A percentile compares a stretch with the other conserved stretches of the same genome.
phyloP scores from a whole-genome alignment of 2,797 vertebrate genomes.

The Gobionotothen gibberifrons region DNA sequence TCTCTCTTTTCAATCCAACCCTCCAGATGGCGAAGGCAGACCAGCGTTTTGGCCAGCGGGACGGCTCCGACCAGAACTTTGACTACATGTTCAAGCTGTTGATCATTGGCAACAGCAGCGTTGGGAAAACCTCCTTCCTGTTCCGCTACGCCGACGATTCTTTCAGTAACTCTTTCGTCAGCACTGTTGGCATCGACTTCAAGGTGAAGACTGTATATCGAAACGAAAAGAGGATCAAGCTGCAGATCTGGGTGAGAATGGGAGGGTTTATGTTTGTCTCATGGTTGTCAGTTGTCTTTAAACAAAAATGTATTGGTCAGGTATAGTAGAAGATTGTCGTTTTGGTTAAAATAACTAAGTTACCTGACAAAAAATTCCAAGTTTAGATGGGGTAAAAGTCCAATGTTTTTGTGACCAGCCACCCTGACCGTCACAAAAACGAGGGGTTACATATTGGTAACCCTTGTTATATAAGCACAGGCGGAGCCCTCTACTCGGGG shows the following conservation, averaged over 20 bases:
- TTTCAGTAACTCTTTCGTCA: slow-evolving; percentile 96
- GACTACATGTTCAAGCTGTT: slow-evolving; percentile 99
- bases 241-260: slow-evolving; percentile 95
- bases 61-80: slow-evolving; percentile 97
- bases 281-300: too few relatives aligned
- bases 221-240: slow-evolving; percentile 96
- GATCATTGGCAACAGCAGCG: slow-evolving; percentile 98
- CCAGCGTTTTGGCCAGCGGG: slow-evolving; percentile 91
- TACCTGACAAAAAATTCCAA: too few relatives aligned
- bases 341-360: too few relatives aligned
- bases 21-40: slow-evolving; percentile 96
- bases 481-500: too few relatives aligned
- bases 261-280: neutral
- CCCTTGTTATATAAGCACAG: too few relatives aligned
- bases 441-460: too few relatives aligned
- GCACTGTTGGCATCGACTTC: slow-evolving; percentile 98
- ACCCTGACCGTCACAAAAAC: too few relatives aligned
- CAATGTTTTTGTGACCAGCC: too few relatives aligned
- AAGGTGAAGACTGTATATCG: slow-evolving; percentile 98
- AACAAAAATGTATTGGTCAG: too few relatives aligned
- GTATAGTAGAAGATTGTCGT: too few relatives aligned
- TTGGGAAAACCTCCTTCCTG: slow-evolving; percentile 96
- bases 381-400: too few relatives aligned
- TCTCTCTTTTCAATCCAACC: neutral
- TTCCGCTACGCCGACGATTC: slow-evolving; percentile 97